Evolutionary conservation across 2,888 invertebrate species (phyloP), one percentile per base, ranked within the genome.

Genomic region (Volucella inflata): DNA sequence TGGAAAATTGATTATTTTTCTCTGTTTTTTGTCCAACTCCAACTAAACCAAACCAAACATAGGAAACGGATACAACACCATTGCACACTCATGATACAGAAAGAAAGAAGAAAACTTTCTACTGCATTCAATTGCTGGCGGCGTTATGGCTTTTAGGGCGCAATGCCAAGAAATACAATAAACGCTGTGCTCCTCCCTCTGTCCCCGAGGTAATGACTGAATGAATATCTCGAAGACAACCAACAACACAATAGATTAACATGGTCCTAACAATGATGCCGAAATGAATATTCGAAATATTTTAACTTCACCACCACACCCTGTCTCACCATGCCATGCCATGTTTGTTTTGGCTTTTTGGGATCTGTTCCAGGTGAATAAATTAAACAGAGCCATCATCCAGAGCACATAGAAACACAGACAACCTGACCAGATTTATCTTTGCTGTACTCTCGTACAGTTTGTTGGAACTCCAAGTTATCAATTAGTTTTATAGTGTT

Each of bases 41-140:
- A 44, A 16, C 46, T 44, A 2, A 72, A 65, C 57, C 59, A 65
- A 71, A 67, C 42, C 53, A 57, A 57, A 57, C 30, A 74, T 14
- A 64, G 6, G 2, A 6, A 30, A 30, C 30, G 30, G 36, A 36
- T 44, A 44, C 48, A 51, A 14, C 53, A 16, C 30, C 75, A 71
- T 17, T 62, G 30, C 62, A 51, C 67, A 77, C 62, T 6, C 11
- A 2, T 21, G 12, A 42, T 44, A 44, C 11, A 11, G n/a, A 14
- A 4, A 30, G 1, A 8, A 44, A 17, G 51, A 77, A 62, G 70
- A 70, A 77, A 83, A 62, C 30, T 30, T 83, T 83, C 67, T 77
- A 68, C 83, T 83, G 83, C 83, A 83, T 78, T 78, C 78, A 78
- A 72, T n/a, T 64, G 83, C 83, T 72, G 40, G 74, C 67, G 83